Conservation (phyloP, 2,113 vertebrate species). For the Neofelis nebulosa region DNA sequence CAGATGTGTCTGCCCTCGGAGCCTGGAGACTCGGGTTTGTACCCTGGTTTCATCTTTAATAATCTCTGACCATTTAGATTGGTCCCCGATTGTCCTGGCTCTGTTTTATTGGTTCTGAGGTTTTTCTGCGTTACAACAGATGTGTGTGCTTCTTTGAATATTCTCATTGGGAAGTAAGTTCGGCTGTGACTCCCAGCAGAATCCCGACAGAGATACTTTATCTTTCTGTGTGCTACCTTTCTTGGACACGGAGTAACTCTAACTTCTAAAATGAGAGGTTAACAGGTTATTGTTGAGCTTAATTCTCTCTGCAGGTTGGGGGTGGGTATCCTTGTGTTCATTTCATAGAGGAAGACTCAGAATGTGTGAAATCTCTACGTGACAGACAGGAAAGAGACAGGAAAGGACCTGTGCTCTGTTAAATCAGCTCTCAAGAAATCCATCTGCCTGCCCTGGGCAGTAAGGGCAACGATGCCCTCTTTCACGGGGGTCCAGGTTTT, state of each 20-base stretch:
- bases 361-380: not conserved
- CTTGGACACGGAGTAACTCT: not conserved
- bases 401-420: accelerated
- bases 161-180: not conserved
- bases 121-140: not conserved
- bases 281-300: not conserved
- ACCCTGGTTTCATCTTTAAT: not conserved
- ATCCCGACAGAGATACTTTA: not conserved
- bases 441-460: too few species aligned
- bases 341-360: accelerated
- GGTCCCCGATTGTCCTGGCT: not conserved
- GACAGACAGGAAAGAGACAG: not conserved
- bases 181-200: not conserved
- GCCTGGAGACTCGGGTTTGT: not conserved
- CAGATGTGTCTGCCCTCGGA: not conserved
- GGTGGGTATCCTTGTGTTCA: accelerated
- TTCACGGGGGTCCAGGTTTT: accelerated
- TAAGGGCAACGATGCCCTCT: too few species aligned
- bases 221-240: not conserved
- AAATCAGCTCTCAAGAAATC: not conserved
- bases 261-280: not conserved
- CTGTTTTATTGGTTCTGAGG: not conserved
- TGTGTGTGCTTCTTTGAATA: not conserved
- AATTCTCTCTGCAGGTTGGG: not conserved
- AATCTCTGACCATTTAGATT: not conserved